Conservation (phyloP, 2,888 invertebrate species). For the Steinernema carpocapsae region DNA sequence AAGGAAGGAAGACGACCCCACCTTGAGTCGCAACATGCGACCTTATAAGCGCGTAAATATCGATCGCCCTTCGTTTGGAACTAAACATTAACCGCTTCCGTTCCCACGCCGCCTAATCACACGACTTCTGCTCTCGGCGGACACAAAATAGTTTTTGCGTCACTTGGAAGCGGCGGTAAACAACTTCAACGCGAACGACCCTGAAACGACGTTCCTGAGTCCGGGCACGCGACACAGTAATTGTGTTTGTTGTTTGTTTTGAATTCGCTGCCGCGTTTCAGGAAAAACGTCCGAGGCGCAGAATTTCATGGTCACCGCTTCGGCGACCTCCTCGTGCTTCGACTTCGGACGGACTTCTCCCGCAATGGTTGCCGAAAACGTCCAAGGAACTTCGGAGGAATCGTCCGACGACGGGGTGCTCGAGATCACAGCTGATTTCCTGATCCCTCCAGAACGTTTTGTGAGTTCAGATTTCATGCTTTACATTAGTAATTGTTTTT, state of each 20-base stretch:
- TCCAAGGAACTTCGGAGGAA: not conserved
- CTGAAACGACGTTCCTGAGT: not conserved
- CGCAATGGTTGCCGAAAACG: not conserved
- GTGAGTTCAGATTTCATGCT: not conserved
- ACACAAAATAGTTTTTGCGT: too few relatives aligned
- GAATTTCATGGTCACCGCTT: not conserved
- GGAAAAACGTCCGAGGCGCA: not conserved
- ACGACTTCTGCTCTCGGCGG: too few relatives aligned
- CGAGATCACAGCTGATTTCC: conserved; percentile 25
- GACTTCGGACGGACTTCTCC: not conserved
- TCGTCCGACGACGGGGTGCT: not conserved
- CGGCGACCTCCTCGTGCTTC: not conserved
- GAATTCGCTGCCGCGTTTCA: too few relatives aligned
- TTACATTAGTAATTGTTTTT: not conserved
- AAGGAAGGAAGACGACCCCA: too few relatives aligned
- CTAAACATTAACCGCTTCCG: too few relatives aligned
- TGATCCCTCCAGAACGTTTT: conserved; percentile 13
- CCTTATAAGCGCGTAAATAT: too few relatives aligned
- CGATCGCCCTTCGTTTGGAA: too few relatives aligned
- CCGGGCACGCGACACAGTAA: not conserved
- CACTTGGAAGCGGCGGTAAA: too few relatives aligned
- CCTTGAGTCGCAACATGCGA: too few relatives aligned
- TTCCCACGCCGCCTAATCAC: too few relatives aligned
- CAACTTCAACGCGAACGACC: not conserved
- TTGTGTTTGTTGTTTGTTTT: not conserved